Evolutionary conservation across 2,113 vertebrate species (phyloP).

Genomic region (Microcebus griseorufus): DNA sequence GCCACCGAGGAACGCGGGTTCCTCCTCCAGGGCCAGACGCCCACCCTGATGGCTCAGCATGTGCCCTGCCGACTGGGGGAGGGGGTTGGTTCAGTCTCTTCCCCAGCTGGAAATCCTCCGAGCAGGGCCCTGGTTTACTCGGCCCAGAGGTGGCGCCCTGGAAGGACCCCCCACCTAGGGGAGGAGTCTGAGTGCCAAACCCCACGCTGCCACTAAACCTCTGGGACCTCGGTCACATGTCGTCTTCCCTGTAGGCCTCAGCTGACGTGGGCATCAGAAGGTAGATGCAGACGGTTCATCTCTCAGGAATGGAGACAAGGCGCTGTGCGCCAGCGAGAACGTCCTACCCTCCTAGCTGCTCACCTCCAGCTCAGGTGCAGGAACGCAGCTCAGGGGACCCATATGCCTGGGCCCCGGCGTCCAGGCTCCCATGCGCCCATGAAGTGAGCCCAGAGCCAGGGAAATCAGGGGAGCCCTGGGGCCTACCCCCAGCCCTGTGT

Average conservation of each 20-base stretch:
- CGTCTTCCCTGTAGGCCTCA: background rate
- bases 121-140: background rate
- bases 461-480: background rate
- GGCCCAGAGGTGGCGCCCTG: too few relatives aligned
- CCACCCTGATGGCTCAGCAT: background rate
- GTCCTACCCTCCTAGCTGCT: background rate
- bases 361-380: background rate
- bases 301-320: background rate
- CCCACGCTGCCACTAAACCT: background rate
- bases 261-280: background rate
- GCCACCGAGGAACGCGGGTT: accelerated
- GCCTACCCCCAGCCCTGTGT: background rate
- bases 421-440: background rate
- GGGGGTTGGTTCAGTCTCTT: background rate
- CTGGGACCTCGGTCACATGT: too few relatives aligned
- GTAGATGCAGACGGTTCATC: too few relatives aligned
- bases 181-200: background rate
- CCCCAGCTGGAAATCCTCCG: background rate
- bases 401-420: accelerated
- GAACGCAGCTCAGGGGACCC: accelerated
- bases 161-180: background rate
- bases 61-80: background rate
- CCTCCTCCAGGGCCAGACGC: background rate
- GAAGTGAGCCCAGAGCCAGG: background rate
- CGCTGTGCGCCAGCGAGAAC: background rate